Conservation (phyloP, 2,113 vertebrate genomes). For the Salvelinus fontinalis region DNA sequence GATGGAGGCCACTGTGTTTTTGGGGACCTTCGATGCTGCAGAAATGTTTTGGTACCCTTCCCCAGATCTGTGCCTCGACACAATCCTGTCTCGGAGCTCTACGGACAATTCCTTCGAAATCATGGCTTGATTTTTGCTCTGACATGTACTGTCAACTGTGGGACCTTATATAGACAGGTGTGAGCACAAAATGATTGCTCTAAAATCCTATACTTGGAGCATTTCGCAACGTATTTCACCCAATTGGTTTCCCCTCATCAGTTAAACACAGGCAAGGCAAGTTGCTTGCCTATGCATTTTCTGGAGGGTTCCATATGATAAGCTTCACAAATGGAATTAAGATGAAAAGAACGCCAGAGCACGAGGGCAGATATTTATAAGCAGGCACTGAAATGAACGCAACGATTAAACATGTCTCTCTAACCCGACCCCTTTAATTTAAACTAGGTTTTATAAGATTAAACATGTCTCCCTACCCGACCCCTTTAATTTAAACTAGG, state of each 20-base stretch:
- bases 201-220: neutral
- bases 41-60: no score
- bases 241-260: neutral
- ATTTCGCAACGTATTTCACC: neutral
- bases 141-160: no score
- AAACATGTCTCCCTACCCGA: neutral
- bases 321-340: constrained; percentile 26
- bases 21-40: no score
- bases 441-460: neutral
- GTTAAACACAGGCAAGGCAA: neutral
- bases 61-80: no score
- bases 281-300: constrained; percentile 11
- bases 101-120: no score
- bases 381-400: constrained; percentile 1
- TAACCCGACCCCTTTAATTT: neutral
- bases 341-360: constrained; percentile 18
- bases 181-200: neutral
- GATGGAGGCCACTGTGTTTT: no score
- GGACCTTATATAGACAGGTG: no score
- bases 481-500: neutral
- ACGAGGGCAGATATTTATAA: constrained; percentile 15
- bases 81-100: no score
- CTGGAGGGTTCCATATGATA: constrained; percentile 6
- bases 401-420: neutral
- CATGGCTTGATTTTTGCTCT: no score